Conservation (phyloP, 2,797 vertebrate species). For the Chaenodraco wilsoni region DNA sequence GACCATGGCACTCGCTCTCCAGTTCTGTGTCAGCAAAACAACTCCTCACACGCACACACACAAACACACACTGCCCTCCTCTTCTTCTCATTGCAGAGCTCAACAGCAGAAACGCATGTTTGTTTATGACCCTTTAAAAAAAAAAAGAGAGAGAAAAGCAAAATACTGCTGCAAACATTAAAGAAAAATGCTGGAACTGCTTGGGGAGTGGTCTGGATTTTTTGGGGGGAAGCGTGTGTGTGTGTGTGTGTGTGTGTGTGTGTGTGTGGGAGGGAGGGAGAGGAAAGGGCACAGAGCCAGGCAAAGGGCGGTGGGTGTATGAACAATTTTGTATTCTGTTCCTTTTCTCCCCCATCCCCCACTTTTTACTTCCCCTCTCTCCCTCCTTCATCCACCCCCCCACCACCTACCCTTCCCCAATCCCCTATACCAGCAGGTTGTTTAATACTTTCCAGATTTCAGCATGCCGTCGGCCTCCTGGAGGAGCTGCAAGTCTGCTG, state of each 20-base stretch:
- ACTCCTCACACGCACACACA: constrained; percentile 25
- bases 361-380: constrained; percentile 52
- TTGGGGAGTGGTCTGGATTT: constrained; percentile 69
- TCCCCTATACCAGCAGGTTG: constrained; percentile 83
- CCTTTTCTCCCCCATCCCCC: constrained; percentile 74
- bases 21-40: constrained; percentile 54
- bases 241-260: not conserved
- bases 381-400: constrained; percentile 30
- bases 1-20: constrained; percentile 34
- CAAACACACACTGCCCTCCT: constrained; percentile 6
- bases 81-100: constrained; percentile 14
- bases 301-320: constrained; percentile 69
- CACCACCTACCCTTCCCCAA: constrained; percentile 49
- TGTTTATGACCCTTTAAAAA: constrained; percentile 68
- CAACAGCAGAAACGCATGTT: constrained; percentile 59
- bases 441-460: constrained; percentile 89
- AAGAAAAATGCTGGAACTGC: constrained; percentile 59
- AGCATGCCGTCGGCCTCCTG: constrained; percentile 76
- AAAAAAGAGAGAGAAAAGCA: constrained; percentile 29
- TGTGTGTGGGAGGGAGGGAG: constrained; percentile 14
- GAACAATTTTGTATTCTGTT: constrained; percentile 80
- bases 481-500: constrained; percentile 78
- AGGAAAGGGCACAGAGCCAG: constrained; percentile 50
- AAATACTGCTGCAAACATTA: constrained; percentile 64
- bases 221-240: constrained; percentile 16